phyloP scores from a whole-genome alignment of 2,113 vertebrate genomes.

The Charadrius vociferus region DNA sequence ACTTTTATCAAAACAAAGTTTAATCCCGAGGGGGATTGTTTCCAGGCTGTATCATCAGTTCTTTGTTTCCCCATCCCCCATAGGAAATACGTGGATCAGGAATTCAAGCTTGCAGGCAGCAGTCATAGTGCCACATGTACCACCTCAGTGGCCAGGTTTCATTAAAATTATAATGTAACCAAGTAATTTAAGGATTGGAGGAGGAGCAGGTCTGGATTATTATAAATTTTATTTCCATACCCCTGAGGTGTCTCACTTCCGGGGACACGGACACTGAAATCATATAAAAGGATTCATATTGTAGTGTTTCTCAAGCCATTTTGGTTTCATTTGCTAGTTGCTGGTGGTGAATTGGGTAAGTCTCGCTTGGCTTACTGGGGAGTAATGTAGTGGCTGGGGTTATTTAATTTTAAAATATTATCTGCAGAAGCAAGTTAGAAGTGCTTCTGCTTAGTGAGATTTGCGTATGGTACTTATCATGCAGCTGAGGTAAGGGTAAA shows the following conservation, averaged over 20 bases:
- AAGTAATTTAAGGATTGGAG: constrained; percentile 36
- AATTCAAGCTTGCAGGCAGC: background rate
- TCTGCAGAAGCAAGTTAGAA: background rate
- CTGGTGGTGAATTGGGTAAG: constrained; percentile 32
- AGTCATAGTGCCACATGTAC: background rate
- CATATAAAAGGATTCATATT: constrained; percentile 45
- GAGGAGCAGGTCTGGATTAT: background rate
- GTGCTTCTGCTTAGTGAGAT: background rate
- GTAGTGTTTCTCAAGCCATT: background rate
- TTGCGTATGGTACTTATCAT: background rate
- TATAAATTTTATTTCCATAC: constrained; percentile 39
- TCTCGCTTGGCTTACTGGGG: background rate
- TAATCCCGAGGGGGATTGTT: background rate
- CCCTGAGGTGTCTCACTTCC: constrained; percentile 58
- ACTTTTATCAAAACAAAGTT: background rate
- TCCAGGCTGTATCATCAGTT: background rate
- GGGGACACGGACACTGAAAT: background rate
- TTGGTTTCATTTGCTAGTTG: background rate
- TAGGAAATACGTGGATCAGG: background rate
- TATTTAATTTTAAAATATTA: background rate
- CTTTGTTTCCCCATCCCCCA: background rate
- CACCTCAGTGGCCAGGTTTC: background rate
- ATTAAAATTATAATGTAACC: background rate
- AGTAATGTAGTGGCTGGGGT: background rate
- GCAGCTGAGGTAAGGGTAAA: background rate